These are phyloP conservation scores for Idaea straminata DNA, from an alignment of 2,888 invertebrate species.

Conservation along the genomic window DNA sequence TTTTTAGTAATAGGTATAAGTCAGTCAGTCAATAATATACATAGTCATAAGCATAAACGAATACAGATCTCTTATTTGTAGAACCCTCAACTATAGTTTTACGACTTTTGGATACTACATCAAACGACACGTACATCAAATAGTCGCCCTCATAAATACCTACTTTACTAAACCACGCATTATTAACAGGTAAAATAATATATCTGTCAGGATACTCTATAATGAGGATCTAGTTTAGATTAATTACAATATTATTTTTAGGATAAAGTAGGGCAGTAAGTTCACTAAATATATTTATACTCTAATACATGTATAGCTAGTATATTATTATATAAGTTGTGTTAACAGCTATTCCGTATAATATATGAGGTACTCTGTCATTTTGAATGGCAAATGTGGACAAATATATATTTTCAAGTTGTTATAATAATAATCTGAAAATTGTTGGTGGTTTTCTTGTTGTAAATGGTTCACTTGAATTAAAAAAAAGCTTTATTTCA, in stretches of 20 bases:
- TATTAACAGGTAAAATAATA: conserved; percentile 47
- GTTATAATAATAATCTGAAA: not conserved
- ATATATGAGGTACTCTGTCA: conserved; percentile 15
- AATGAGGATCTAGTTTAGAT: conserved; percentile 51
- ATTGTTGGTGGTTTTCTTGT: not conserved
- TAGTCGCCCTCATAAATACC: conserved; percentile 30
- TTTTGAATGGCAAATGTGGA: conserved; percentile 14
- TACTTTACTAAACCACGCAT: conserved; percentile 20
- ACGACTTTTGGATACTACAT: conserved; percentile 38
- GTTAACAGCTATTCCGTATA: conserved; percentile 2
- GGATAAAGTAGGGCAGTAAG: conserved; percentile 32
- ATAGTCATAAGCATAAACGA: not conserved
- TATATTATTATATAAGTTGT: not conserved
- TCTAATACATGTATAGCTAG: not conserved
- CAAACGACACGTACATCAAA: conserved; percentile 47
- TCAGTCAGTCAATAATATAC: no score
- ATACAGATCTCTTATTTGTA: not conserved
- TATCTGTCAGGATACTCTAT: conserved; percentile 53
- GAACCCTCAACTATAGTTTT: conserved; percentile 11
- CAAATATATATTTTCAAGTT: conserved; percentile 8
- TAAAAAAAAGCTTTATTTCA: no score
- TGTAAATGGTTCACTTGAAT: no score
- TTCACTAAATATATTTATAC: conserved; percentile 18
- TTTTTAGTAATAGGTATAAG: no score
- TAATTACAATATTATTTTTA: conserved; percentile 44